A percentile compares a stretch with the other conserved stretches of the same genome.
Evolutionary conservation across 1,140 invertebrate genomes (phyloP).

Genomic region (Orius laevigatus): DNA sequence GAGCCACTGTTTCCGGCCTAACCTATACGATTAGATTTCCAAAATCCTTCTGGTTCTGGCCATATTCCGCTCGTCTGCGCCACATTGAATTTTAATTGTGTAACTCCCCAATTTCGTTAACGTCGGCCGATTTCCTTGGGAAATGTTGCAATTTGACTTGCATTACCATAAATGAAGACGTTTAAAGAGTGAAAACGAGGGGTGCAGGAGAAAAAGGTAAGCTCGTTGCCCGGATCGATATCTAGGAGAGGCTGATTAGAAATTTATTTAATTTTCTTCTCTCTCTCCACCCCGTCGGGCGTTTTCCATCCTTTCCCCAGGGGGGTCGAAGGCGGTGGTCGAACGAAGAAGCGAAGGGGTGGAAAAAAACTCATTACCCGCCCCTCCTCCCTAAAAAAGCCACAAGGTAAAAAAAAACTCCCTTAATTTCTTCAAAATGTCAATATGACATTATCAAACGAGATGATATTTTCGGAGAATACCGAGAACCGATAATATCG

Average conservation of each 20-base stretch:
- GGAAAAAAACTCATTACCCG: background rate
- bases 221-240: too few relatives aligned
- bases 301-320: background rate
- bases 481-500: background rate
- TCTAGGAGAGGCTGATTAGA: constrained; percentile 7
- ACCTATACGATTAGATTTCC: too few relatives aligned
- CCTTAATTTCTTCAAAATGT: constrained; percentile 9
- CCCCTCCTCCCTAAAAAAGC: background rate
- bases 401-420: background rate
- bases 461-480: background rate
- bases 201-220: too few relatives aligned
- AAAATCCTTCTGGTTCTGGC: too few relatives aligned
- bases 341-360: background rate
- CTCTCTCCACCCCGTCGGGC: constrained; percentile 1
- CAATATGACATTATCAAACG: constrained; percentile 11
- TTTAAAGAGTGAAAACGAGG: too few relatives aligned
- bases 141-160: too few relatives aligned
- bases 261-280: constrained; percentile 10
- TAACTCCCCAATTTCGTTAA: too few relatives aligned
- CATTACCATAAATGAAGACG: too few relatives aligned
- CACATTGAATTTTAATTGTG: too few relatives aligned
- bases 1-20: too few relatives aligned
- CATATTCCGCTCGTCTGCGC: too few relatives aligned
- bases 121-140: too few relatives aligned
- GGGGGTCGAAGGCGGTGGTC: background rate